A percentile compares a stretch with the other conserved stretches of the same genome.
phyloP scores from a whole-genome alignment of 2,797 vertebrate genomes.

The Glyptemys insculpta region DNA sequence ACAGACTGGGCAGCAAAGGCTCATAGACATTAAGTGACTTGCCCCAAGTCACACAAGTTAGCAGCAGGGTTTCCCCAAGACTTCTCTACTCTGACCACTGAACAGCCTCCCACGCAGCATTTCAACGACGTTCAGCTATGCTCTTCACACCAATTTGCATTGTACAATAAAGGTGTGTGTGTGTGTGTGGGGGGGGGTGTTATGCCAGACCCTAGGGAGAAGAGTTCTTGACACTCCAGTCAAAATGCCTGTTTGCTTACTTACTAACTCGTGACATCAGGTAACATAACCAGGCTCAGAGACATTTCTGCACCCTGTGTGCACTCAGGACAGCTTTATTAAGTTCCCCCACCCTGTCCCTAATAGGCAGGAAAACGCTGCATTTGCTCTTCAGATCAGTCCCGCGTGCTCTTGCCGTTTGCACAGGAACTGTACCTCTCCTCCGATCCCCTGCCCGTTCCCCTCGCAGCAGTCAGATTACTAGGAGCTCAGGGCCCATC shows the following conservation, averaged over 20 bases:
- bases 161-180: background rate
- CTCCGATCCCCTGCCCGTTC: background rate
- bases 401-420: background rate
- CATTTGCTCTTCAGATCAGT: background rate
- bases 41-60: too few species aligned
- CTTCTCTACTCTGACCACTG: too few species aligned
- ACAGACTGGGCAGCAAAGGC: too few species aligned
- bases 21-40: too few species aligned
- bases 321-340: background rate
- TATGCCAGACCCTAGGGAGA: too few species aligned
- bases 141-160: background rate
- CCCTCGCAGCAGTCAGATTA: background rate
- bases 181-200: too few species aligned
- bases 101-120: too few species aligned
- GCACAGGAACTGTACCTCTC: too few species aligned
- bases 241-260: background rate
- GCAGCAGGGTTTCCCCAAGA: too few species aligned
- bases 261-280: background rate
- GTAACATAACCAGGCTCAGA: background rate
- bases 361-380: background rate
- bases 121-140: too few species aligned
- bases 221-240: background rate
- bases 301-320: background rate
- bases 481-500: background rate
- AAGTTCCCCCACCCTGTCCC: background rate